Percentiles rank a stretch among this genome's conserved stretches.
Evolutionary conservation across 2,113 vertebrate species (phyloP).

Genomic region (Danionella cerebrum): DNA sequence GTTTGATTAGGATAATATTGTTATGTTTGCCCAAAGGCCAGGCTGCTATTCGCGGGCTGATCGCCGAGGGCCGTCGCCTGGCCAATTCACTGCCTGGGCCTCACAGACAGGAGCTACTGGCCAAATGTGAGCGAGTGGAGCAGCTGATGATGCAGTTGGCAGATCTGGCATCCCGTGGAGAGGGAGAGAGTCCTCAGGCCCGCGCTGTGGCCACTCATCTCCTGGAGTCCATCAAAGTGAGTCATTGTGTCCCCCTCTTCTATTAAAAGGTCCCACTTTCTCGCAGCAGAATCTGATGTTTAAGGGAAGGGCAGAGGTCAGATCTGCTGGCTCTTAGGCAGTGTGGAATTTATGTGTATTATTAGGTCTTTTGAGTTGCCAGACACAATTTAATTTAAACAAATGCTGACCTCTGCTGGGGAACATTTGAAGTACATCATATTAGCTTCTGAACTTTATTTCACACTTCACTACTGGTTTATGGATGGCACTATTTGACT

Average conservation of each 20-base stretch:
- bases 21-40: constrained; percentile 71
- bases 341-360: no score
- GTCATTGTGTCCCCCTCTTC: constrained; percentile 9
- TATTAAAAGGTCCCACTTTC: constrained; percentile 5
- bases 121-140: constrained; percentile 85
- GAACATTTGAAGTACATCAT: not conserved
- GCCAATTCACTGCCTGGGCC: constrained; percentile 88
- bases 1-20: not conserved
- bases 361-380: no score
- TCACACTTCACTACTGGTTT: no score
- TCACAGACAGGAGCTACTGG: constrained; percentile 87
- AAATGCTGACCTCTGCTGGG: not conserved
- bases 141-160: constrained; percentile 80
- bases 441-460: no score
- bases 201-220: constrained; percentile 82
- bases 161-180: constrained; percentile 81
- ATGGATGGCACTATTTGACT: no score
- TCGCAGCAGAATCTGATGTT: constrained; percentile 1
- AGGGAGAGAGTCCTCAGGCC: constrained; percentile 86
- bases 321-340: not conserved
- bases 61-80: constrained; percentile 87
- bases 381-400: not conserved
- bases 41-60: constrained; percentile 90
- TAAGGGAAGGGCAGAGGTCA: not conserved
- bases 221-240: constrained; percentile 89